Conservation (phyloP, 2,113 vertebrate species). For the Pseudorhombus dupliciocellatus region DNA sequence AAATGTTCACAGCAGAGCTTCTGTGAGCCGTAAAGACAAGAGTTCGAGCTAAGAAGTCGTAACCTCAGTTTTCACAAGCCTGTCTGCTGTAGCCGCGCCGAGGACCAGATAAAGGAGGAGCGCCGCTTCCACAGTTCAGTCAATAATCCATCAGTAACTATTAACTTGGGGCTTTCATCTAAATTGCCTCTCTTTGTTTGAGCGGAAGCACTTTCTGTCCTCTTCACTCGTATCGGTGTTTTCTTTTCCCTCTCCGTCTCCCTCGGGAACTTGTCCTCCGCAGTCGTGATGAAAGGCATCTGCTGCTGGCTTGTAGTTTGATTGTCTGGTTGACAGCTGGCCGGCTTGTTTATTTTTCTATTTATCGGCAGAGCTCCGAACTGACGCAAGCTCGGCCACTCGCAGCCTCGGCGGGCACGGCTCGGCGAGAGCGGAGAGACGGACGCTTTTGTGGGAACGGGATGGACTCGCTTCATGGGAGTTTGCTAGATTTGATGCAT, state of each 20-base stretch:
- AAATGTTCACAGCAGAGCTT: slow-evolving; percentile 13
- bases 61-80: slow-evolving; percentile 39
- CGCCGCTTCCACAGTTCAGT: slow-evolving; percentile 10
- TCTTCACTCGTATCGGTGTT: slow-evolving; percentile 33
- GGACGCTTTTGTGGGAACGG: slow-evolving; percentile 31
- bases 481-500: slow-evolving; percentile 54
- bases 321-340: slow-evolving; percentile 73
- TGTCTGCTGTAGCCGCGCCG: slow-evolving; percentile 34
- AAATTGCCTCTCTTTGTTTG: slow-evolving; percentile 12
- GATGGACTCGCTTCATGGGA: slow-evolving; percentile 39
- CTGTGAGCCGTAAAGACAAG: slow-evolving; percentile 11
- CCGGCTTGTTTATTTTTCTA: slow-evolving; percentile 68
- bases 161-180: slow-evolving; percentile 50
- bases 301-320: slow-evolving; percentile 53
- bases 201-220: slow-evolving; percentile 11
- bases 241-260: slow-evolving; percentile 44
- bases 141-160: slow-evolving; percentile 51
- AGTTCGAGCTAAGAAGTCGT: slow-evolving; percentile 23
- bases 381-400: slow-evolving; percentile 23
- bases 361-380: slow-evolving; percentile 52
- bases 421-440: slow-evolving; percentile 41
- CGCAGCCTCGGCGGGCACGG: slow-evolving; percentile 11
- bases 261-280: slow-evolving; percentile 28
- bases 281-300: slow-evolving; percentile 58
- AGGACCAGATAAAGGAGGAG: slow-evolving; percentile 27